A percentile compares a stretch with the other conserved stretches of the same genome.
Evolutionary conservation across 2,113 vertebrate genomes (phyloP).

Genomic region (Galemys pyrenaicus): DNA sequence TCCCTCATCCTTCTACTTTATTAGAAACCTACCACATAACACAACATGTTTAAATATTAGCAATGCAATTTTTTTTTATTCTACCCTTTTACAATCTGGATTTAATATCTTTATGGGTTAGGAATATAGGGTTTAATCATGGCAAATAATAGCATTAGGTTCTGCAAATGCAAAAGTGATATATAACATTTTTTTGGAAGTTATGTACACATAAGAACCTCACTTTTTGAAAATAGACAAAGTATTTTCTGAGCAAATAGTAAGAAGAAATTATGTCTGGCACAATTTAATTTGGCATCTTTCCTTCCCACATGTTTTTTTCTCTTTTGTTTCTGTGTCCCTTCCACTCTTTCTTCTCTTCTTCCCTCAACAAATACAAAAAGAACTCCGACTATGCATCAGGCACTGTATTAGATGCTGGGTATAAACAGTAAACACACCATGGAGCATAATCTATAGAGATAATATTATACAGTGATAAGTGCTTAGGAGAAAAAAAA

Average conservation of each 20-base stretch:
- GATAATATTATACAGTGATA: background rate
- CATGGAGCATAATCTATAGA: background rate
- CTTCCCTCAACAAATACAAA: too few species aligned
- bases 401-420: background rate
- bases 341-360: background rate
- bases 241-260: too few species aligned
- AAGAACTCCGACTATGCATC: background rate
- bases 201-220: too few species aligned
- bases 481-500: background rate
- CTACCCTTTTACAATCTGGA: background rate
- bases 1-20: background rate
- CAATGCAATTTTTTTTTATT: background rate
- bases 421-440: background rate
- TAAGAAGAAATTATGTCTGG: background rate
- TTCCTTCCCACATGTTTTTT: background rate
- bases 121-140: background rate
- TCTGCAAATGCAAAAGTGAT: background rate
- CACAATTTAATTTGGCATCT: background rate
- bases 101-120: background rate
- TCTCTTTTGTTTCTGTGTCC: too few species aligned
- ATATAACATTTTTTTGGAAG: background rate
- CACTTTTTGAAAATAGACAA: too few species aligned
- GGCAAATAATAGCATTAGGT: background rate
- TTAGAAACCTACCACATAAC: background rate
- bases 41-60: background rate